Evolutionary conservation across 2,888 invertebrate genomes (phyloP).

Genomic region (Thymelicus lineola): DNA sequence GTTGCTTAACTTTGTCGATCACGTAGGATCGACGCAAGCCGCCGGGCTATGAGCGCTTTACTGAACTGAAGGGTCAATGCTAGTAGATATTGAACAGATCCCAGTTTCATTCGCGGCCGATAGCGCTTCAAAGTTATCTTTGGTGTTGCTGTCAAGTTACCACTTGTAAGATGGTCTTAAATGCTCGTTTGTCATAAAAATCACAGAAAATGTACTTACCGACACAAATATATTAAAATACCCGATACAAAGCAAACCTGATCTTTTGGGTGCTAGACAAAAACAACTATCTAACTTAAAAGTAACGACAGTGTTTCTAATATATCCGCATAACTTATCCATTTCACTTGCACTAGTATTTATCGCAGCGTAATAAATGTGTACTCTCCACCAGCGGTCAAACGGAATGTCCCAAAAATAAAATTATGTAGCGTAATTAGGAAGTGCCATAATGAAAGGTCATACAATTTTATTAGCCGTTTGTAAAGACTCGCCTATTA

Average conservation of each 20-base stretch:
- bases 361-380: constrained; percentile 19
- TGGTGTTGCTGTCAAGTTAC: too few relatives aligned
- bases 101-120: too few relatives aligned
- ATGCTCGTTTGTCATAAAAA: too few relatives aligned
- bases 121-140: too few relatives aligned
- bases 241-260: constrained; percentile 60
- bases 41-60: too few relatives aligned
- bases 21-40: too few relatives aligned
- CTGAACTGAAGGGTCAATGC: too few relatives aligned
- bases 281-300: constrained; percentile 65
- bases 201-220: constrained; percentile 53
- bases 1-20: too few relatives aligned
- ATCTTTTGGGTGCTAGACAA: constrained; percentile 60
- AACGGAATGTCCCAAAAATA: constrained; percentile 49
- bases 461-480: constrained; percentile 42
- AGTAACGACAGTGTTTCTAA: constrained; percentile 55
- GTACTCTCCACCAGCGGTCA: constrained; percentile 35
- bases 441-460: constrained; percentile 65
- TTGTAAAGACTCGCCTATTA: constrained; percentile 32
- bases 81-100: too few relatives aligned
- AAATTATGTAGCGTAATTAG: constrained; percentile 62
- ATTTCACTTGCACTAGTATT: constrained; percentile 42
- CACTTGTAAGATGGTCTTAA: too few relatives aligned
- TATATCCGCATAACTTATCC: constrained; percentile 57
- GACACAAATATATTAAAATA: constrained; percentile 61